Percentiles rank a stretch among this genome's conserved stretches.
Evolutionary conservation across 2,113 vertebrate species (phyloP).

Genomic region (Hippopotamus amphibius): DNA sequence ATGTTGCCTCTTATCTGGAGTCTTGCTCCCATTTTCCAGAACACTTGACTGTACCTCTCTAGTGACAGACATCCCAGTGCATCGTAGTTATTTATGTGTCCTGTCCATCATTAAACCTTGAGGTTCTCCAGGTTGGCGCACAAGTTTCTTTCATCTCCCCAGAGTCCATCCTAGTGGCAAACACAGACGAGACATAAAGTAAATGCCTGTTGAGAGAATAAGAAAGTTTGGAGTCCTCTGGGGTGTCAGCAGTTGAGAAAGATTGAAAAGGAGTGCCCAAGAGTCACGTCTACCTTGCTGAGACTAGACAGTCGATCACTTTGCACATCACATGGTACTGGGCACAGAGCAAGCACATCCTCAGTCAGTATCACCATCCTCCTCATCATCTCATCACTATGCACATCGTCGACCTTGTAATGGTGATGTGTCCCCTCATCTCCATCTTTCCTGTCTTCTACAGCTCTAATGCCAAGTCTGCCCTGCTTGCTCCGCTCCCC

Average conservation of each 20-base stretch:
- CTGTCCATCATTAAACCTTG: background rate
- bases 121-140: background rate
- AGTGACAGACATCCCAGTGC: background rate
- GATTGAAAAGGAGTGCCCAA: background rate
- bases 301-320: background rate
- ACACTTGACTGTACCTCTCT: background rate
- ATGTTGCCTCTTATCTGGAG: background rate
- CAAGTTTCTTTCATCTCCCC: background rate
- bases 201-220: background rate
- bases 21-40: background rate
- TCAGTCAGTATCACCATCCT: too few relatives aligned
- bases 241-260: background rate
- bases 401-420: background rate
- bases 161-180: background rate
- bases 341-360: background rate
- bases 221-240: background rate
- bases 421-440: background rate
- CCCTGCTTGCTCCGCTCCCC: background rate
- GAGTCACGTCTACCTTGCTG: background rate
- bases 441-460: background rate
- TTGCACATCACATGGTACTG: background rate
- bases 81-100: too few relatives aligned
- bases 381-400: background rate
- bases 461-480: background rate
- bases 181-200: background rate